Evolutionary conservation across 2,113 vertebrate species (phyloP).

Genomic region (Aptenodytes forsteri): DNA sequence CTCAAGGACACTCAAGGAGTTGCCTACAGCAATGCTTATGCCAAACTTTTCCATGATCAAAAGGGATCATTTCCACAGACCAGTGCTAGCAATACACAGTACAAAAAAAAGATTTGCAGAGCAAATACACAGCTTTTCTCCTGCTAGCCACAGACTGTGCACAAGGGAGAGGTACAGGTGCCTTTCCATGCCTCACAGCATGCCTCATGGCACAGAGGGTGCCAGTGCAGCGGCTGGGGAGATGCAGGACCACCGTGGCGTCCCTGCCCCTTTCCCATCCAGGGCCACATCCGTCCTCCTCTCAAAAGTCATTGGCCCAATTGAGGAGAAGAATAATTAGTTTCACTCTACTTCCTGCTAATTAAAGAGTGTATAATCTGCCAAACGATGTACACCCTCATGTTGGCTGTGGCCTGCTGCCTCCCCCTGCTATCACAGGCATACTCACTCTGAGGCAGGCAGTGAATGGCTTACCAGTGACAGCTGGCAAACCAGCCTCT

Average conservation of each 20-base stretch:
- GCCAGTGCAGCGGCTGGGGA: neutral
- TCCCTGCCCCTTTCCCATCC: neutral
- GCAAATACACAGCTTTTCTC: neutral
- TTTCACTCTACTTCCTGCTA: constrained; percentile 67
- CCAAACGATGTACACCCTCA: constrained; percentile 53
- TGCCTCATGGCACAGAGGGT: too few relatives aligned
- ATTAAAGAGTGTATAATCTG: constrained; percentile 74
- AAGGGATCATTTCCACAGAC: neutral
- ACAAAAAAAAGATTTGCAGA: neutral
- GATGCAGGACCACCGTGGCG: neutral
- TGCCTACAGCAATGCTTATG: accelerated
- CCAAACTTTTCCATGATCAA: neutral
- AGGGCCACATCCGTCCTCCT: constrained; percentile 13
- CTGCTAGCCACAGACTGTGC: neutral
- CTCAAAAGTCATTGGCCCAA: constrained; percentile 55
- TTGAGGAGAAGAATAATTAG: constrained; percentile 73
- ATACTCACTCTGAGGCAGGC: constrained; percentile 61
- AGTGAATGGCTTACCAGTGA: constrained; percentile 79
- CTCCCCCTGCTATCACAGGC: constrained; percentile 54
- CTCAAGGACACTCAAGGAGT: neutral
- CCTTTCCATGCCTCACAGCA: neutral
- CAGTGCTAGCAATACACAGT: neutral
- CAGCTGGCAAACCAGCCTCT: constrained; percentile 90
- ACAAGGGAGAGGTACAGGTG: neutral
- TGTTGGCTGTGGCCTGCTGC: constrained; percentile 65